A percentile compares a stretch with the other conserved stretches of the same genome.
Conservation (phyloP, 2,797 vertebrate genomes). For the Poeciliopsis infans region DNA sequence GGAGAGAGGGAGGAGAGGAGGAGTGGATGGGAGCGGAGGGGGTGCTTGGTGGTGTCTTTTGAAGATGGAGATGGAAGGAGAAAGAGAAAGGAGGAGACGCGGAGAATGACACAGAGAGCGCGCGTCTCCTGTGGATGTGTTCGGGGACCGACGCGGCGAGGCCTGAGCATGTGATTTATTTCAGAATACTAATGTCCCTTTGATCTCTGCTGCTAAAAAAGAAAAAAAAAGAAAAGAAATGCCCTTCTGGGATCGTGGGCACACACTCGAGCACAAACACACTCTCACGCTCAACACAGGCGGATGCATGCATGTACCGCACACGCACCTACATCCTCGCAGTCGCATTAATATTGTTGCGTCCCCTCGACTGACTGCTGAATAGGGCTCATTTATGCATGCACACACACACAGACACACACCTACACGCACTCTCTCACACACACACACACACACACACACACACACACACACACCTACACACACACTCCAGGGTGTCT, state of each 20-base stretch:
- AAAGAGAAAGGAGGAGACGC: constrained; percentile 57
- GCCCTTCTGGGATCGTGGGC: constrained; percentile 68
- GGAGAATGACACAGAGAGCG: constrained; percentile 45
- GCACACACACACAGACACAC: constrained; percentile 29
- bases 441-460: constrained; percentile 40
- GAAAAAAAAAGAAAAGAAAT: constrained; percentile 63
- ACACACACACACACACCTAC: constrained; percentile 25
- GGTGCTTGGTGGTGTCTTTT: constrained; percentile 62
- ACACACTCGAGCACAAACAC: constrained; percentile 26
- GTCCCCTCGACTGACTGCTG: constrained; percentile 56
- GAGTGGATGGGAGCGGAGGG: constrained; percentile 5
- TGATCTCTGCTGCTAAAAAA: constrained; percentile 74
- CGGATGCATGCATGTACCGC: constrained; percentile 53
- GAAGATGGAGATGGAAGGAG: constrained; percentile 64
- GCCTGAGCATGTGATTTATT: constrained; percentile 79
- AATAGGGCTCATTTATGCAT: constrained; percentile 63
- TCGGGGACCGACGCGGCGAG: constrained; percentile 71
- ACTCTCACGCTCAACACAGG: constrained; percentile 24
- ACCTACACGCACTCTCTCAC: constrained; percentile 8
- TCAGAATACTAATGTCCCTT: constrained; percentile 83
- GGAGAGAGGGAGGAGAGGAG: constrained; percentile 5
- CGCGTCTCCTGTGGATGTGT: constrained; percentile 70
- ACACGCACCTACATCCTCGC: constrained; percentile 20
- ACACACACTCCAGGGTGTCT: constrained; percentile 62
- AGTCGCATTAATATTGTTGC: constrained; percentile 57